Percentiles rank a stretch among this genome's conserved stretches.
Conservation (phyloP, 2,113 vertebrate genomes). For the Jacana jacana region DNA sequence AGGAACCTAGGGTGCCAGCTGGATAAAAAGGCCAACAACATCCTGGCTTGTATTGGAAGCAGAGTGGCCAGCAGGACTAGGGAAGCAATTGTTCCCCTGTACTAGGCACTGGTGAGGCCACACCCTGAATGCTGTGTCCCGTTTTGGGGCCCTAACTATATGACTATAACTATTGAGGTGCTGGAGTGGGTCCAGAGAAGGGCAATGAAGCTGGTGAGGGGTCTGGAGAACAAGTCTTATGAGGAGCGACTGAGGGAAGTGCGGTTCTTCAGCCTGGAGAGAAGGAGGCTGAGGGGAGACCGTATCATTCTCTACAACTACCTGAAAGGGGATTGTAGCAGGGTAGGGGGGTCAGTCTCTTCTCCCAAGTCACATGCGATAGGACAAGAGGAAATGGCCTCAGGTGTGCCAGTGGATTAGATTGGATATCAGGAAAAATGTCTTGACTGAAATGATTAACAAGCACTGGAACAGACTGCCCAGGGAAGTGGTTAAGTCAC, state of each 20-base stretch:
- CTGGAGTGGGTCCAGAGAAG: not conserved
- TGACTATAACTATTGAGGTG: not conserved
- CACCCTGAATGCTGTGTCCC: not conserved
- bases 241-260: not conserved
- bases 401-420: not conserved
- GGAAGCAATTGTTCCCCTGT: not conserved
- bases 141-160: not conserved
- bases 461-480: not conserved
- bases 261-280: not conserved
- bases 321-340: not conserved
- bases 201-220: not conserved
- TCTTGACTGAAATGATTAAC: too few species aligned
- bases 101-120: rapidly evolving
- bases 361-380: not conserved
- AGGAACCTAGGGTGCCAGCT: not conserved
- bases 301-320: not conserved
- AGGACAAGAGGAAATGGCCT: not conserved
- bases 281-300: not conserved
- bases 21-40: not conserved
- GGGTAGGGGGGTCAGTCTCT: not conserved
- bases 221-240: not conserved
- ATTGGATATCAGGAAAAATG: not conserved
- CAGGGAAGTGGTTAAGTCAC: not conserved
- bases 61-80: not conserved
- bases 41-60: not conserved